These are phyloP conservation scores for Caligus rogercresseyi DNA, from an alignment of 1,140 invertebrate genomes.

Conservation along the genomic window DNA sequence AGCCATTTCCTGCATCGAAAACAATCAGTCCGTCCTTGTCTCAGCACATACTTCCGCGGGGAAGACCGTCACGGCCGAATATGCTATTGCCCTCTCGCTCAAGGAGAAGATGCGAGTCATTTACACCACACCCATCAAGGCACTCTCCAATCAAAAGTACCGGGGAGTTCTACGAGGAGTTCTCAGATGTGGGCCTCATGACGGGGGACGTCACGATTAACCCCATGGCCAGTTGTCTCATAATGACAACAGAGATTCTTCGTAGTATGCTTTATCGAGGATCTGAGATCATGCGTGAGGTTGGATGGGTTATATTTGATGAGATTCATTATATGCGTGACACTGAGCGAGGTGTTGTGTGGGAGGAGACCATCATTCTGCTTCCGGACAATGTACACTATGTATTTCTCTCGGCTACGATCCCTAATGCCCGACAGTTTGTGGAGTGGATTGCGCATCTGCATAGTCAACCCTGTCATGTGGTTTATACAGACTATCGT, in stretches of 20 bases:
- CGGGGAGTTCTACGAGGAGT: slow-evolving; percentile 94
- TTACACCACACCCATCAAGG: slow-evolving; percentile 99
- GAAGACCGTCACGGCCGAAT: slow-evolving; percentile 96
- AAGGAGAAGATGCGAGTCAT: slow-evolving; percentile 71
- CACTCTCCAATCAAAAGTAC: slow-evolving; percentile 98
- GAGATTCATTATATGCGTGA: slow-evolving; percentile 99
- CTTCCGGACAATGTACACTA: slow-evolving; percentile 94
- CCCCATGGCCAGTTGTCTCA: slow-evolving; percentile 85
- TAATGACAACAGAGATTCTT: slow-evolving; percentile 99
- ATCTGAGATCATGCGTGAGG: slow-evolving; percentile 92
- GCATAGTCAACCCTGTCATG: slow-evolving; percentile 82
- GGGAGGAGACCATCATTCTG: slow-evolving; percentile 97
- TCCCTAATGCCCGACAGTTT: slow-evolving; percentile 95
- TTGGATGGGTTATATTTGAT: slow-evolving; percentile 99
- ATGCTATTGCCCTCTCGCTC: slow-evolving; percentile 50
- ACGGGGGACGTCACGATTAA: slow-evolving; percentile 99
- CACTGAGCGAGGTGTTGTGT: slow-evolving; percentile 95
- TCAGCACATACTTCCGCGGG: slow-evolving; percentile 99
- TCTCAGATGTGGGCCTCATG: slow-evolving; percentile 89
- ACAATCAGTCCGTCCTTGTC: slow-evolving; percentile 90
- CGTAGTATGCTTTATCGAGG: slow-evolving; percentile 96
- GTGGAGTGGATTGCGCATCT: slow-evolving; percentile 95
- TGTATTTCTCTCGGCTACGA: slow-evolving; percentile 97
- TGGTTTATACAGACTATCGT: slow-evolving; percentile 95
- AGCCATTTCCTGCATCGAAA: slow-evolving; percentile 91